Evolutionary conservation across 2,113 vertebrate genomes (phyloP).

Genomic region (Neolamprologus falcicula): DNA sequence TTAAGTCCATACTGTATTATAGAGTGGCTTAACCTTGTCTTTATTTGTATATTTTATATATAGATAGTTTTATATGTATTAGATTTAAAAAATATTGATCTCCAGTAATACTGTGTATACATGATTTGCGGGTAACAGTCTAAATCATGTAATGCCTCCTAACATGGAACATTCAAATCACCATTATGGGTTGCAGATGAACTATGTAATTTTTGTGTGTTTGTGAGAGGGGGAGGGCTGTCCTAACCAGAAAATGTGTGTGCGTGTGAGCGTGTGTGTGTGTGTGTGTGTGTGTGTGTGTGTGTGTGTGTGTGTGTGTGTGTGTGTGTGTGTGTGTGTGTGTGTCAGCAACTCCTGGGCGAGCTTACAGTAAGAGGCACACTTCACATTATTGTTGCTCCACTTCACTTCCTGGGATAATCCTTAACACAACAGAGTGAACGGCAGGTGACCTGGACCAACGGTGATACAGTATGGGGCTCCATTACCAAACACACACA

Average conservation of each 20-base stretch:
- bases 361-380: slow-evolving; percentile 46
- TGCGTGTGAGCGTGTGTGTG: neutral
- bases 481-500: slow-evolving; percentile 46
- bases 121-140: neutral
- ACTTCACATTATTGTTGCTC: slow-evolving; percentile 63
- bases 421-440: slow-evolving; percentile 66
- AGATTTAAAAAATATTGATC: neutral
- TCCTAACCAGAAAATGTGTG: neutral
- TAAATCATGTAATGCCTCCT: neutral
- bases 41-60: neutral
- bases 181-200: neutral
- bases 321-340: slow-evolving; percentile 21
- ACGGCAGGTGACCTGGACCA: slow-evolving; percentile 62
- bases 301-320: neutral
- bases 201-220: neutral
- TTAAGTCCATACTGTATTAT: neutral
- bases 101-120: neutral
- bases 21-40: neutral
- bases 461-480: slow-evolving; percentile 46
- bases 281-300: neutral
- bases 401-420: slow-evolving; percentile 73
- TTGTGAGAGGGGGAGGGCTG: neutral
- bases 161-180: neutral
- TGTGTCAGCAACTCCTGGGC: neutral
- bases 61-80: neutral